phyloP scores from a whole-genome alignment of 2,888 invertebrate species.

The Microctonus aethiopoides region DNA sequence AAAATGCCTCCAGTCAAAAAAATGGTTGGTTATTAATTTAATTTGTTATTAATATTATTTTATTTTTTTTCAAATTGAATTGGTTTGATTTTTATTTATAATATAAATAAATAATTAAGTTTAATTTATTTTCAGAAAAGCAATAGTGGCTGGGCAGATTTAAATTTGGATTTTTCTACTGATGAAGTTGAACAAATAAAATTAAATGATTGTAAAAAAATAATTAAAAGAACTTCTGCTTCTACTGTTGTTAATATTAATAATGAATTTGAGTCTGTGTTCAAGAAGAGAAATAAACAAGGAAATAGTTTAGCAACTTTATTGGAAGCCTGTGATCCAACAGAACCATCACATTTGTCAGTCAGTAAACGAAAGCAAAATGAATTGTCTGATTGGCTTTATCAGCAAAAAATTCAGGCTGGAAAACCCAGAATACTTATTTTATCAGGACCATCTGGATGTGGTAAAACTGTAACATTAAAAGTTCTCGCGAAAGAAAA shows the following conservation, averaged over 20 bases:
- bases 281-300: conserved; percentile 35
- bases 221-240: not conserved
- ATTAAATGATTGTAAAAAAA: conserved; percentile 6
- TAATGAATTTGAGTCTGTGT: not conserved
- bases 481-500: conserved; percentile 75
- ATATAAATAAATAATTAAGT: not conserved
- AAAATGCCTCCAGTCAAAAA: conserved; percentile 23
- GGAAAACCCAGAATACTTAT: conserved; percentile 68
- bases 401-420: no score
- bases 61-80: not conserved
- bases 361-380: conserved; percentile 60
- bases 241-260: not conserved
- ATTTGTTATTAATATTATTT: not conserved
- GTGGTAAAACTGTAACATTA: conserved; percentile 84
- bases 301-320: conserved; percentile 49
- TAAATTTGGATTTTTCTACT: conserved; percentile 29
- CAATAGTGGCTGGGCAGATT: conserved; percentile 34
- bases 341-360: conserved; percentile 52
- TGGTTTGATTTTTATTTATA: conserved; percentile 6
- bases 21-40: conserved; percentile 19
- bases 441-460: conserved; percentile 85
- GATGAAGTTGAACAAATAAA: not conserved
- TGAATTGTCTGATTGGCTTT: conserved; percentile 60
- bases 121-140: conserved; percentile 22
- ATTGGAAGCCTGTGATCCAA: conserved; percentile 55